Evolutionary conservation across 2,797 vertebrate species (phyloP), one percentile per base, ranked within the genome.

Genomic region (Danio jaintianensis): DNA sequence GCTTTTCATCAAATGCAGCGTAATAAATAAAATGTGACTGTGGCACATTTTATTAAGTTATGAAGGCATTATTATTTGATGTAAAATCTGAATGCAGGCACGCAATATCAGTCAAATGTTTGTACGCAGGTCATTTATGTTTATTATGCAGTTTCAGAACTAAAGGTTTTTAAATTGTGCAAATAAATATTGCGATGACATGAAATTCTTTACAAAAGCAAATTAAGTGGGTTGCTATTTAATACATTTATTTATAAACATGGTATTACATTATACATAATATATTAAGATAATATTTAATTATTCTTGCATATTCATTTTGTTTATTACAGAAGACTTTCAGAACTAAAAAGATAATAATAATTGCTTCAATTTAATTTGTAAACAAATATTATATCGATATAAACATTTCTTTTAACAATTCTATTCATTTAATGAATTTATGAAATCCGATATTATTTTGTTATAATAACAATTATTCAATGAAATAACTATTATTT

Each of bases 11-110:
- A 83, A 75, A 84, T 64, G 45, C 62, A 22, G 75, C 40, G 86
- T 87, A 88, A 90, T 88, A 85, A 88, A 89, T 87, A 81, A 70
- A 79, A 81, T 81, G 68, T 83, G 75, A 85, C 66, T 71, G 22
- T 64, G 84, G 83, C 86, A 84, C 68, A 88, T 91, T 91, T 93
- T 90, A 93, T 82, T 50, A 63, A 18, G 76, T 76, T 71, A 74
- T 75, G 53, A 76, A 58, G 6, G 10, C 18, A 61, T 77, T 52
- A 59, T 52, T 42, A 77, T 61, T 45, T 72, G 7, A 67, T 55
- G 42, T 62, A 78, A 69, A 48, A 83, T 89, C 82, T 85, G 73
- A 88, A 84, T 87, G 83, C 13, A 58, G 43, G 66, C 7, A n/a
- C 13, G 86, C 40, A 38, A 1, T 61, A 36, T 29, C 36, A 38